Evolutionary conservation across 2,113 vertebrate species (phyloP).

Genomic region (Malurus alboscapulatus): DNA sequence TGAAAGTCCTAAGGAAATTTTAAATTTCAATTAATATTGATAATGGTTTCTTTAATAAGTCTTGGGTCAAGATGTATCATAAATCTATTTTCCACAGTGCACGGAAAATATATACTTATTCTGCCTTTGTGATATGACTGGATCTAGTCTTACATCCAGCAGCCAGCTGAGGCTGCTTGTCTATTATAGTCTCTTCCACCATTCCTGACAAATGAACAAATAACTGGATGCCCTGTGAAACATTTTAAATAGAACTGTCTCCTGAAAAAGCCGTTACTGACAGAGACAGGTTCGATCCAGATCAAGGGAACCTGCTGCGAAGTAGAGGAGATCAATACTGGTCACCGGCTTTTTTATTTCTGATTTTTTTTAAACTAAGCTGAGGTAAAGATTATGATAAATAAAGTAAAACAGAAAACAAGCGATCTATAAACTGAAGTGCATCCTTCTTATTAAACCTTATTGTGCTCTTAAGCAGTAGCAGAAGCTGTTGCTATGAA

Average conservation of each 20-base stretch:
- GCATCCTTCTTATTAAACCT: conserved; percentile 32
- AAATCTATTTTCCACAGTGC: conserved; percentile 64
- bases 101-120: conserved; percentile 52
- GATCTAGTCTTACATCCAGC: conserved; percentile 50
- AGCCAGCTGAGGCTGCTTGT: conserved; percentile 76
- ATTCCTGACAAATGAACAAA: conserved; percentile 70
- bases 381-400: conserved; percentile 23
- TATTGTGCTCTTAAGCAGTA: conserved; percentile 36
- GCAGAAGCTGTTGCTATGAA: conserved; percentile 31
- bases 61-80: conserved; percentile 77
- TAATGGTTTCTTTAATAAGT: conserved; percentile 72
- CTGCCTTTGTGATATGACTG: conserved; percentile 47
- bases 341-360: not conserved
- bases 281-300: conserved; percentile 63
- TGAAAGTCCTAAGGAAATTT: conserved; percentile 67
- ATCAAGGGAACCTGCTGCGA: conserved; percentile 37
- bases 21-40: conserved; percentile 71
- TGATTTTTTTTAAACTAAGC: not conserved
- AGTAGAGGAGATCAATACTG: conserved; percentile 42
- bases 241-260: conserved; percentile 70
- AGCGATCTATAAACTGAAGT: conserved; percentile 11
- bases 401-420: conserved; percentile 57
- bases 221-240: conserved; percentile 60
- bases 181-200: conserved; percentile 61
- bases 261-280: conserved; percentile 60